These are phyloP conservation scores for Dexiosoma caninum DNA, from an alignment of 2,888 invertebrate genomes.

Conservation along the genomic window DNA sequence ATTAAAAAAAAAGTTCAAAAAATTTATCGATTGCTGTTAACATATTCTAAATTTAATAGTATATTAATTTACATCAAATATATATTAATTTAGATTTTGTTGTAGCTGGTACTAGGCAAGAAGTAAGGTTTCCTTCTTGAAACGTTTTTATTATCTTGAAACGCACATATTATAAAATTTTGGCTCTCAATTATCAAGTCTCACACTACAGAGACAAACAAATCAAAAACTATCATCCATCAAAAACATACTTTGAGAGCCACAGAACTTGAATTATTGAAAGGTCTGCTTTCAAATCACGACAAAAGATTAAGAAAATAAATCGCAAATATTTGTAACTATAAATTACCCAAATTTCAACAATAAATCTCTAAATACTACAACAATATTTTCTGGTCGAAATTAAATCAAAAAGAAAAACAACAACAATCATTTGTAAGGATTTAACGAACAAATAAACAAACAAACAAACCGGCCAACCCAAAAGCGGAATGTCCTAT, in stretches of 20 bases:
- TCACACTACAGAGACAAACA: conserved; percentile 30
- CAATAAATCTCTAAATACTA: conserved; percentile 70
- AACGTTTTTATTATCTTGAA: too few species aligned
- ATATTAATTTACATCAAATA: too few species aligned
- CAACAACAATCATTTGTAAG: conserved; percentile 36
- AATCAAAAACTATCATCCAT: conserved; percentile 65
- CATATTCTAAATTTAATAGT: too few species aligned
- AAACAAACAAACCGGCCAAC: conserved; percentile 28
- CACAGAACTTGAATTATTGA: conserved; percentile 26
- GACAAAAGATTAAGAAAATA: conserved; percentile 36
- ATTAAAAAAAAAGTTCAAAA: too few species aligned
- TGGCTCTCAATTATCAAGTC: conserved; percentile 39
- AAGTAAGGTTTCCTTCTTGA: too few species aligned
- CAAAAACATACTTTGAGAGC: conserved; percentile 68
- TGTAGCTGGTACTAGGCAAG: too few species aligned
- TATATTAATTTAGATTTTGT: too few species aligned
- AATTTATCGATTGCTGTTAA: too few species aligned
- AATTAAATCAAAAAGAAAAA: neutral
- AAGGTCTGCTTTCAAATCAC: conserved; percentile 9
- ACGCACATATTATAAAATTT: too few species aligned
- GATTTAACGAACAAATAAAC: conserved; percentile 49
- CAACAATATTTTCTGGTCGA: conserved; percentile 37
- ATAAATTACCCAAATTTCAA: conserved; percentile 74
- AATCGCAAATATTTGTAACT: conserved; percentile 62
- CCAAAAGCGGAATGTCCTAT: conserved; percentile 37